phyloP scores from a whole-genome alignment of 2,797 vertebrate species.

The Tolypeutes matacus region DNA sequence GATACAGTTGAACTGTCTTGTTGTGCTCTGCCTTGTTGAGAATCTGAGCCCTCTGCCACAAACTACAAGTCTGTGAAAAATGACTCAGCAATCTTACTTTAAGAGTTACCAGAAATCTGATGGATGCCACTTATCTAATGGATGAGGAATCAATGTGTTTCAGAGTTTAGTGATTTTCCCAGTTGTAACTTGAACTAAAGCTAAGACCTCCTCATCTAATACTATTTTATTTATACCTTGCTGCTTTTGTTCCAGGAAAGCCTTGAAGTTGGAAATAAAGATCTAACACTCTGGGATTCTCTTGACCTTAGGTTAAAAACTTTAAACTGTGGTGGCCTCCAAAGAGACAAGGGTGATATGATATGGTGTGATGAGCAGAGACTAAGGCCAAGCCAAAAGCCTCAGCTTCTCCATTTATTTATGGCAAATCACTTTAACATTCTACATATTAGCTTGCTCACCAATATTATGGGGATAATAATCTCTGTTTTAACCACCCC shows the following conservation, averaged over 20 bases:
- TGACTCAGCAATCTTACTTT: not conserved
- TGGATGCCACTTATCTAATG: not conserved
- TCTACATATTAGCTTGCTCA: not conserved
- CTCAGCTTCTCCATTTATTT: not conserved
- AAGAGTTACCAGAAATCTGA: not conserved
- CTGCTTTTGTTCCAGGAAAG: not conserved
- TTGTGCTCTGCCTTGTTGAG: not conserved
- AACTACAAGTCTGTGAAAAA: not conserved
- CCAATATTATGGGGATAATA: not conserved
- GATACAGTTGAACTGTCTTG: not conserved
- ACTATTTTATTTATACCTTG: not conserved
- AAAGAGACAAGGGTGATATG: not conserved
- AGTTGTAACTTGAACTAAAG: conserved; percentile 15
- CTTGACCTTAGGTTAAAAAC: not conserved
- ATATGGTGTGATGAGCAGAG: not conserved
- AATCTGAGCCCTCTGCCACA: not conserved
- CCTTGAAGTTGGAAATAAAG: not conserved
- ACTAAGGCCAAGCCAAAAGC: not conserved
- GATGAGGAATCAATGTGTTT: not conserved
- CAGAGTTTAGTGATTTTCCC: not conserved
- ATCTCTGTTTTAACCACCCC: not conserved
- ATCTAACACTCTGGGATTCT: not conserved
- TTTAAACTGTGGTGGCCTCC: not conserved
- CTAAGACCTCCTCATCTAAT: not conserved
- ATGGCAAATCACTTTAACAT: not conserved